These are phyloP conservation scores for Siphlonurus alternatus DNA, from an alignment of 2,888 invertebrate genomes.

Conservation along the genomic window DNA sequence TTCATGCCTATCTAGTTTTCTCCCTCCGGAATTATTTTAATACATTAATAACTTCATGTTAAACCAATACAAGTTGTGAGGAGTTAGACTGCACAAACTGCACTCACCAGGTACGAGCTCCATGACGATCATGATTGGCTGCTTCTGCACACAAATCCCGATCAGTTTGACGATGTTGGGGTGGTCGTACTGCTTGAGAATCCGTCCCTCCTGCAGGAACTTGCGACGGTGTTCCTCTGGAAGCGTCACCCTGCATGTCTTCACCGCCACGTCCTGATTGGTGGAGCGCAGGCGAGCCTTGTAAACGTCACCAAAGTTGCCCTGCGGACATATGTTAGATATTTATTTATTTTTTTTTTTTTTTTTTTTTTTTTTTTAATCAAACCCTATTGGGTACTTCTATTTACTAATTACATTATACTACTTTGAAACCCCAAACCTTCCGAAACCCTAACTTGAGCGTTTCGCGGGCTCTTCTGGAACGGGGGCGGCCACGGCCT, in stretches of 20 bases:
- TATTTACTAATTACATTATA: too few species aligned
- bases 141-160: constrained; percentile 94
- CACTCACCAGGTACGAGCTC: constrained; percentile 73
- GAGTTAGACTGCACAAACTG: too few species aligned
- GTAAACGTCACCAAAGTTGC: constrained; percentile 95
- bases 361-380: too few species aligned
- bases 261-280: constrained; percentile 81
- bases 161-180: constrained; percentile 91
- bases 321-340: constrained; percentile 35
- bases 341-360: background rate
- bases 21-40: too few species aligned
- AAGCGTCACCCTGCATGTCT: constrained; percentile 84
- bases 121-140: constrained; percentile 99
- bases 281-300: constrained; percentile 71
- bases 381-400: too few species aligned
- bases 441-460: too few species aligned
- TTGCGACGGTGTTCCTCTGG: constrained; percentile 88
- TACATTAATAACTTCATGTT: too few species aligned
- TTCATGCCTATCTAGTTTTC: too few species aligned
- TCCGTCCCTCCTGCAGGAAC: constrained; percentile 88
- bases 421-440: too few species aligned
- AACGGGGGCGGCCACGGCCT: too few species aligned
- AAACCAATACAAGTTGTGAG: too few species aligned
- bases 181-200: constrained; percentile 91
- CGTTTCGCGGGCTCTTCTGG: too few species aligned